Base-by-base conservation (phyloP, 2,113 vertebrate species). In the Rhinichthys klamathensis region DNA sequence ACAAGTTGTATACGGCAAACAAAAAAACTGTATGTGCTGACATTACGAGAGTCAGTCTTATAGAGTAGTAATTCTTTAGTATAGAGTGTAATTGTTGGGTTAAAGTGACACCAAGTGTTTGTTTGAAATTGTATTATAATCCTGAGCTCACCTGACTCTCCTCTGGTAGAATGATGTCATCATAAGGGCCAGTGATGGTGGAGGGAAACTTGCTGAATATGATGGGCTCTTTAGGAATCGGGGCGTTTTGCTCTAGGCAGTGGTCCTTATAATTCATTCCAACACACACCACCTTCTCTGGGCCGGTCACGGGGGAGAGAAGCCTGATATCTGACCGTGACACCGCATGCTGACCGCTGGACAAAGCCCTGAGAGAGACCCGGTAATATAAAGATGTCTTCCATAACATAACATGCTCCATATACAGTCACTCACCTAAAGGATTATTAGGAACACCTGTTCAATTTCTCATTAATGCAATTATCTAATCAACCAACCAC, bases 191-290 rank as follows among this genome's bases (percentile, higher is more conserved):
- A 0, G 94, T 91, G 80, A 99, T 97, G 90, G 95, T 90, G 9
- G 95, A 99, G 92, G 95, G 89, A 82, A 99, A 99, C 92, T 99
- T 99, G 96, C 92, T 99, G 93, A 99, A 99, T 92, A 99, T 97
- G 91, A 99, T 92, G 1, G 98, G 98, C 23, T 98, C 95, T 75
- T 84, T 90, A 11, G 98, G 98, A 82, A 97, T 92, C 0, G 91
- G 93, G 8, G 91, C 94, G 0, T 94, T 95, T 94, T 97, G 98
- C 92, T 99, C 98, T 90, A 90, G 90, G 89, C 98, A 99, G 93
- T 99, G 98, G 91, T 99, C 97, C 0, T 77, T 93, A 67, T 99
- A 99, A 92, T 99, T 99, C 95, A 99, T 94, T 18, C 98, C 98
- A 86, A 98, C 96, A 6, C 97, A 98, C 61, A 99, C 95, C 85